A percentile compares a stretch with the other conserved stretches of the same genome.
These are phyloP conservation scores for Brotula barbata DNA, from an alignment of 2,797 vertebrate genomes.

Conservation along the genomic window DNA sequence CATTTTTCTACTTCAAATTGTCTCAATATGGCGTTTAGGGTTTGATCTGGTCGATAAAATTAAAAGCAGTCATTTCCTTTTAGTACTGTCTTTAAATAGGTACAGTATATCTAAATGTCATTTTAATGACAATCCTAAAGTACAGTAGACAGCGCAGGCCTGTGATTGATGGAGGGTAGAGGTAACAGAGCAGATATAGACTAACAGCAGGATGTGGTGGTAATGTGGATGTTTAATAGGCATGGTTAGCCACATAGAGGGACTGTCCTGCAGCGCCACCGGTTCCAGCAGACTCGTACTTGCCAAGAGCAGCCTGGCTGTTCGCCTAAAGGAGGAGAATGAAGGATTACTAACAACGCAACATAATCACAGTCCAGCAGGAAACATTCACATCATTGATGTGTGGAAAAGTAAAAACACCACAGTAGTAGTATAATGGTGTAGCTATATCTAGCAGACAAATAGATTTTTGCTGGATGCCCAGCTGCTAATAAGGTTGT, in stretches of 20 bases:
- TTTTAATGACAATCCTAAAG: slow-evolving; percentile 69
- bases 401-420: too few species aligned
- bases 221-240: slow-evolving; percentile 84
- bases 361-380: too few species aligned
- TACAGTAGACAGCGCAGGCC: slow-evolving; percentile 83
- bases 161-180: slow-evolving; percentile 72
- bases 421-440: too few species aligned
- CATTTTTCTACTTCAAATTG: slow-evolving; percentile 29
- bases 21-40: slow-evolving; percentile 24
- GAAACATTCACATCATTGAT: too few species aligned
- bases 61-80: slow-evolving; percentile 46
- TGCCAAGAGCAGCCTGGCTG: slow-evolving; percentile 87
- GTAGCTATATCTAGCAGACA: too few species aligned
- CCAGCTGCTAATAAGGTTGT: too few species aligned
- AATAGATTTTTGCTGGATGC: too few species aligned
- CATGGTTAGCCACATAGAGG: slow-evolving; percentile 93
- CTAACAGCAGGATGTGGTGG: slow-evolving; percentile 71
- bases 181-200: slow-evolving; percentile 77
- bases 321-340: slow-evolving; percentile 81
- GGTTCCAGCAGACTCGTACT: slow-evolving; percentile 83
- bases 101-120: slow-evolving; percentile 58
- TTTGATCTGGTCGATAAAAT: slow-evolving; percentile 28
- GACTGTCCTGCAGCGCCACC: slow-evolving; percentile 83
- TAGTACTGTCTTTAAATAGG: slow-evolving; percentile 64
- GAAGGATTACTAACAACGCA: neutral